Conservation (phyloP, 2,888 invertebrate genomes). For the Orchestes rusci region DNA sequence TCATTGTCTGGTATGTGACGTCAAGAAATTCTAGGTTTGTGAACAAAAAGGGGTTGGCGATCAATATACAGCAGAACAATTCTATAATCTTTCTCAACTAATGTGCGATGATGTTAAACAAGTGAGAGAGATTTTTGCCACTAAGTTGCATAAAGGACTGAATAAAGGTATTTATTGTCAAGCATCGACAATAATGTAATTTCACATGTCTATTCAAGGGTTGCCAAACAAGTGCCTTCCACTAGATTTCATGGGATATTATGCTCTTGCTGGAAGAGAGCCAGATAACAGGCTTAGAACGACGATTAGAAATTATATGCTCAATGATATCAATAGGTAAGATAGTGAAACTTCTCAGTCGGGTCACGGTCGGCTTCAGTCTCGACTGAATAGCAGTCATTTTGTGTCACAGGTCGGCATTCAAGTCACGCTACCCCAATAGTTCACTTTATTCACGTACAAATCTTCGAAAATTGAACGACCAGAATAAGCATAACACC, state of each 20-base stretch:
- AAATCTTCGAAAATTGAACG: too few species aligned
- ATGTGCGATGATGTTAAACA: slow-evolving; percentile 81
- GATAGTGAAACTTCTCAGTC: too few species aligned
- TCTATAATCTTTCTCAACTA: slow-evolving; percentile 85
- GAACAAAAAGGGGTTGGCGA: slow-evolving; percentile 95
- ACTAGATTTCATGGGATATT: slow-evolving; percentile 77
- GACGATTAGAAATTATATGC: slow-evolving; percentile 71
- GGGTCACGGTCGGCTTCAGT: too few species aligned
- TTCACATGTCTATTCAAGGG: slow-evolving; percentile 42
- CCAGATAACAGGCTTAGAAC: slow-evolving; percentile 68
- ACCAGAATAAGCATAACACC: too few species aligned
- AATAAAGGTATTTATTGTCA: slow-evolving; percentile 60
- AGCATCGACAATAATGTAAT: slow-evolving; percentile 2
- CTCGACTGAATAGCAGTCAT: too few species aligned
- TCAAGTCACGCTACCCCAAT: too few species aligned
- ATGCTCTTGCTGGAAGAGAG: slow-evolving; percentile 85
- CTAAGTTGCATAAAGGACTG: slow-evolving; percentile 81
- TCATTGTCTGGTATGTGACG: slow-evolving; percentile 1
- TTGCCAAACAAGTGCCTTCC: slow-evolving; percentile 87
- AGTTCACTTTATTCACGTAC: too few species aligned
- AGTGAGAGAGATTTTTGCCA: slow-evolving; percentile 68
- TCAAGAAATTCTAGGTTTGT: slow-evolving; percentile 50
- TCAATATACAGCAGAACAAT: slow-evolving; percentile 90
- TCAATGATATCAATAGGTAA: slow-evolving; percentile 78
- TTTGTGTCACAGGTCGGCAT: too few species aligned